A percentile compares a stretch with the other conserved stretches of the same genome.
phyloP scores from a whole-genome alignment of 2,888 invertebrate species.

The Odontothrips loti region DNA sequence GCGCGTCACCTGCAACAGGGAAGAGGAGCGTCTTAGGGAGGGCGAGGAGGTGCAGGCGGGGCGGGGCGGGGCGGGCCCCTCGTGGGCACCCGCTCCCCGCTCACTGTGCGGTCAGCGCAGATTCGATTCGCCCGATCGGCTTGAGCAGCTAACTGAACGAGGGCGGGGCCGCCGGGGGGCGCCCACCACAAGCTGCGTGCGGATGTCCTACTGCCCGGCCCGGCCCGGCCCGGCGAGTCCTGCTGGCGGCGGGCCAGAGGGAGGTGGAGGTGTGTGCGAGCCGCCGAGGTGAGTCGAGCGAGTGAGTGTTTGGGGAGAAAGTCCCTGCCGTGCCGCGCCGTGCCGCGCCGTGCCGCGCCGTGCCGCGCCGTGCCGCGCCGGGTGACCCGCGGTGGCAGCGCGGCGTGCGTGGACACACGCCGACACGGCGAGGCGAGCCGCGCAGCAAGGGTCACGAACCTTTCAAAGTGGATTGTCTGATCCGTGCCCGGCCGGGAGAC shows the following conservation, averaged over 20 bases:
- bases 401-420: background rate
- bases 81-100: no score
- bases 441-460: no score
- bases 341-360: background rate
- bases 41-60: background rate
- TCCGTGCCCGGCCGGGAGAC: no score
- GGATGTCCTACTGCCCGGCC: background rate
- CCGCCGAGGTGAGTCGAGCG: background rate
- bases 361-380: background rate
- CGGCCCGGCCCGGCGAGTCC: background rate
- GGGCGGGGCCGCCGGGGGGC: background rate
- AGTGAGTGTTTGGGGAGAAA: slow-evolving; percentile 8
- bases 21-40: background rate
- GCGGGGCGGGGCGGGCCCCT: no score
- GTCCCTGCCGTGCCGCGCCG: background rate
- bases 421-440: background rate
- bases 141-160: background rate
- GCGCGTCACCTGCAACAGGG: slow-evolving; percentile 47
- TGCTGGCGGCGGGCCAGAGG: background rate
- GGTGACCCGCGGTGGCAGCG: no score
- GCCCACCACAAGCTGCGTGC: no score
- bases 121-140: no score
- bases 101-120: no score
- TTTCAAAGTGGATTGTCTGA: no score
- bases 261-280: background rate